Conservation (phyloP, 2,113 vertebrate genomes). For the Holacanthus passer region DNA sequence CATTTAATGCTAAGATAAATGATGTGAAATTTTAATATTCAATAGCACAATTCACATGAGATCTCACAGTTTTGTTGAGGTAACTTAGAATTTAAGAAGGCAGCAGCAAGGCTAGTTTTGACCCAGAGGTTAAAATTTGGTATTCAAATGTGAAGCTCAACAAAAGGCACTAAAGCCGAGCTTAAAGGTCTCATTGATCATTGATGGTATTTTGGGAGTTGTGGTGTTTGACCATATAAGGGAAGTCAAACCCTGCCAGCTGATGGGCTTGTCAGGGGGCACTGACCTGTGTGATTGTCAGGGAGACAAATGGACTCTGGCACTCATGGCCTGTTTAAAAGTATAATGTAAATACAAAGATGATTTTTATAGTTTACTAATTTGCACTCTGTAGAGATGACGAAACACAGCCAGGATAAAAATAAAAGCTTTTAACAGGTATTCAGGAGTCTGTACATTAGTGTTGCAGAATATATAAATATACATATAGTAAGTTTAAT, state of each 20-base stretch:
- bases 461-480: not conserved
- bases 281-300: not conserved
- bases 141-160: not conserved
- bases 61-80: not conserved
- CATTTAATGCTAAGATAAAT: too few relatives aligned
- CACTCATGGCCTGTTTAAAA: not conserved
- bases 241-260: conserved; percentile 26
- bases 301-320: conserved; percentile 5
- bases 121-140: not conserved
- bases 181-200: conserved; percentile 7
- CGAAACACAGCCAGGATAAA: not conserved
- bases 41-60: not conserved
- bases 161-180: not conserved
- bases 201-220: conserved; percentile 38
- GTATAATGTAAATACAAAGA: not conserved
- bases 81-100: too few relatives aligned
- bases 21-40: too few relatives aligned
- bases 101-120: not conserved
- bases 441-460: not conserved
- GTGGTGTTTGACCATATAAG: conserved; percentile 35
- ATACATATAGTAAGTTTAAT: not conserved
- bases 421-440: too few relatives aligned
- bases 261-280: conserved; percentile 5
- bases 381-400: not conserved
- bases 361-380: not conserved